Percentiles rank a stretch among this genome's conserved stretches.
Conservation (phyloP, 1,140 invertebrate species). For the Pseudomyrmex pallidus region DNA sequence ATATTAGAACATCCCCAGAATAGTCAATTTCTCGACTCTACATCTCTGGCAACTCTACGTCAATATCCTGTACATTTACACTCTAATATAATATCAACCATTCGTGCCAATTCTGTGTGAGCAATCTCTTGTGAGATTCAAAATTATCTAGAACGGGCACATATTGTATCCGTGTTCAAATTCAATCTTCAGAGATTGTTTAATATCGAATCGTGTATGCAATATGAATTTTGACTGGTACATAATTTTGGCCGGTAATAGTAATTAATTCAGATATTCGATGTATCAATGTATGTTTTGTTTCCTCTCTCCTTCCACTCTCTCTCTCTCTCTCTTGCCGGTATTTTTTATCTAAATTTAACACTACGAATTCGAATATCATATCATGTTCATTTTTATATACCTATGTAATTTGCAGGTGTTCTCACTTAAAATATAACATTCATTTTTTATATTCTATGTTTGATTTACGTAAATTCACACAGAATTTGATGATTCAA, state of each 20-base stretch:
- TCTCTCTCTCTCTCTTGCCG: too few relatives aligned
- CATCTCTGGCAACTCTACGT: background rate
- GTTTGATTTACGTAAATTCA: too few relatives aligned
- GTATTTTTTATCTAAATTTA: background rate
- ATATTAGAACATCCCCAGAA: constrained; percentile 28
- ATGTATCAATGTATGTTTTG: background rate
- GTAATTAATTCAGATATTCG: background rate
- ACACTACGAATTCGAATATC: background rate
- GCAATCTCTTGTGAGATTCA: constrained; percentile 44
- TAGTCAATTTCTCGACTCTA: background rate
- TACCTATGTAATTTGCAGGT: too few relatives aligned
- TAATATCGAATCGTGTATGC: background rate
- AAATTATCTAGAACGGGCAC: constrained; percentile 27
- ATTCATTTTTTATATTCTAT: too few relatives aligned
- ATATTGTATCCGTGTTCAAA: background rate
- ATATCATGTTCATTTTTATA: background rate
- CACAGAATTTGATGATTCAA: too few relatives aligned
- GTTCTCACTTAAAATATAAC: too few relatives aligned
- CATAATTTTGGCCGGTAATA: background rate
- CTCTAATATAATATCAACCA: constrained; percentile 24
- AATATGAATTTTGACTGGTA: background rate
- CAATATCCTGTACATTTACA: constrained; percentile 28
- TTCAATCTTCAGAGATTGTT: constrained; percentile 5
- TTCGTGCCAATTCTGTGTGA: background rate
- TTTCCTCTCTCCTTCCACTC: background rate